Evolutionary conservation across 2,113 vertebrate genomes (phyloP).

Genomic region (Plotosus lineatus): DNA sequence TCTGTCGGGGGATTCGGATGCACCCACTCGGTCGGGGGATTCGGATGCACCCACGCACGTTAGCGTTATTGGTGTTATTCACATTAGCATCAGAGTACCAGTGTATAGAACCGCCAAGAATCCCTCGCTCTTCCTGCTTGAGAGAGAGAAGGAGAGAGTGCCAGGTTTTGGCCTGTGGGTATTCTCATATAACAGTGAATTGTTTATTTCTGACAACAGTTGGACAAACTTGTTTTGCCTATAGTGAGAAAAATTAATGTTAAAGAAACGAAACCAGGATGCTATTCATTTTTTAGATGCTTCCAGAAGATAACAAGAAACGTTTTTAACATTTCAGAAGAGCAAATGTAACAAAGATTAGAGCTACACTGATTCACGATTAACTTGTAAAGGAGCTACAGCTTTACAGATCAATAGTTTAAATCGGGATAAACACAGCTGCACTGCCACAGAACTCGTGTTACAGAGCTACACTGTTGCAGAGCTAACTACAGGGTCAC

Average conservation of each 20-base stretch:
- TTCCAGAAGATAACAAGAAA: slow-evolving; percentile 9
- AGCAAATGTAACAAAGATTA: neutral
- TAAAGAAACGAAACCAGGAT: neutral
- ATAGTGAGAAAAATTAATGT: slow-evolving; percentile 42
- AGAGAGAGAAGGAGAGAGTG: neutral
- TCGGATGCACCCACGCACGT: slow-evolving; percentile 43
- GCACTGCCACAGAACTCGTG: neutral
- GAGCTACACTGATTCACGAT: neutral
- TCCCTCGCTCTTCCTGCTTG: neutral
- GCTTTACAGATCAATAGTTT: no score
- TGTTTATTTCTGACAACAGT: slow-evolving; percentile 34
- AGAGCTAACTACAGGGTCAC: neutral
- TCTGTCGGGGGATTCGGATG: slow-evolving; percentile 5
- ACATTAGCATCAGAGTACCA: slow-evolving; percentile 44
- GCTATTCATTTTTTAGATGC: neutral
- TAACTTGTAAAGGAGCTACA: neutral
- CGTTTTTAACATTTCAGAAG: neutral
- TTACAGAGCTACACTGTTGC: neutral
- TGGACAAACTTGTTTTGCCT: slow-evolving; percentile 38
- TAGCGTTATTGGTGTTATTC: slow-evolving; percentile 30
- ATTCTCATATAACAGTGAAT: slow-evolving; percentile 19
- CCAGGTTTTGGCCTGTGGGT: neutral
- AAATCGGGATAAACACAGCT: neutral
- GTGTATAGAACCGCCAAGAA: neutral
- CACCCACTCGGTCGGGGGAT: slow-evolving; percentile 39